Evolutionary conservation across 2,888 invertebrate species (phyloP), one percentile per base, ranked within the genome.

Genomic region (Megalurothrips usitatus): DNA sequence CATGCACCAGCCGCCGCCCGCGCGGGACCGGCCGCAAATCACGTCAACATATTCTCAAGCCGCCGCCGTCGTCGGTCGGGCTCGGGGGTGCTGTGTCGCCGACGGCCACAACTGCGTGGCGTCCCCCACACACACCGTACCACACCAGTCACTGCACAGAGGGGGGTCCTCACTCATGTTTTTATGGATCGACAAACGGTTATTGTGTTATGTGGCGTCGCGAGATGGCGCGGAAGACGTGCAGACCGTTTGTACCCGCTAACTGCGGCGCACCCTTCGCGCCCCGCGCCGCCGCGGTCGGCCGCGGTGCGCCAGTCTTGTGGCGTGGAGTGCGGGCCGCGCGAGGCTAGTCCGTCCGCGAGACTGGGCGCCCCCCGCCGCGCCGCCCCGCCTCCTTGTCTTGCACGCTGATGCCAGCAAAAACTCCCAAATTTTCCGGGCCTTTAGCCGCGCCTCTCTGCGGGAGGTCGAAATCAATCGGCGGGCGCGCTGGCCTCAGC

Each of bases 401-500:
- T 43, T 43, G 34, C 6, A 17, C n/a, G 58, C 58, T 58, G 58
- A 58, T 17, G 58, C 11, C n/a, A 52, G 34, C 6, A 6, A 17
- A 58, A 58, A 58, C 17, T 58, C n/a, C 17, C 58, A 58, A 58
- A 58, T 58, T 58, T 58, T 58, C 58, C 58, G 58, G 19, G 6
- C 58, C 58, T 58, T 58, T 58, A 58, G 58, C n/a, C 58, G 58
- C 19, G 58, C n/a, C 19, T 17, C 58, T 52, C n/a, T n/a, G n/a
- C n/a, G 58, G 6, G 14, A 17, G 14, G 58, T n/a, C 19, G 58
- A 58, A 14, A 58, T 14, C 11, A 14, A 58, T 58, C 58, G 58
- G 58, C n/a, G 52, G 12, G 52, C 58, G 58, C 58, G 58, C 58
- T 58, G 58, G 58, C 58, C 58, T 58, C 58, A 58, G 58, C 58